Percentiles rank a stretch among this genome's conserved stretches.
Evolutionary conservation across 2,888 invertebrate genomes (phyloP).

Genomic region (Phalangium opilio): DNA sequence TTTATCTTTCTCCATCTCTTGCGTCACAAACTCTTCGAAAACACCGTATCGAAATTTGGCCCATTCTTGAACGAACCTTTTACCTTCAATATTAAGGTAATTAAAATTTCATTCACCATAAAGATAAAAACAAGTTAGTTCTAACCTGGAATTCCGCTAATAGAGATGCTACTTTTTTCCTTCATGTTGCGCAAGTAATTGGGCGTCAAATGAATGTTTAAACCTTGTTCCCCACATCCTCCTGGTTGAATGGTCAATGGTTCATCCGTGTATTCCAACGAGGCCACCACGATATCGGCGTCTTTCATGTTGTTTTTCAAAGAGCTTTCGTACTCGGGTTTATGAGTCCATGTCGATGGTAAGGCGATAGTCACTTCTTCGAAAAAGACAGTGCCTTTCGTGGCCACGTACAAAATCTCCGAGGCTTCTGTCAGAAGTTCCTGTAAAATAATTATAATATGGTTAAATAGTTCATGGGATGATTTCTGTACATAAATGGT

Average conservation of each 20-base stretch:
- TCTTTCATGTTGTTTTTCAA: conserved; percentile 20
- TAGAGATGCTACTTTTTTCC: conserved; percentile 11
- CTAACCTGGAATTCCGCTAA: conserved; percentile 7
- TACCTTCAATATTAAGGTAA: conserved; percentile 4
- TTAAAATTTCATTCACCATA: too few species aligned
- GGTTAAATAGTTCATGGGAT: too few species aligned
- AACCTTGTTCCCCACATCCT: conserved; percentile 43
- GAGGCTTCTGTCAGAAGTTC: conserved; percentile 41
- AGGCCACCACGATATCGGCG: conserved; percentile 38
- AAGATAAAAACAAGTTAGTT: neutral
- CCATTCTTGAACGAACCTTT: conserved; percentile 24
- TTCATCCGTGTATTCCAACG: conserved; percentile 37
- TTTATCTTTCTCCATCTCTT: too few species aligned
- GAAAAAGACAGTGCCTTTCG: conserved; percentile 42
- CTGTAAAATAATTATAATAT: conserved; percentile 37
- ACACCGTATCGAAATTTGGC: conserved; percentile 25
- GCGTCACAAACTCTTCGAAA: conserved; percentile 23
- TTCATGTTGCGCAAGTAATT: conserved; percentile 20
- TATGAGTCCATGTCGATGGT: conserved; percentile 43
- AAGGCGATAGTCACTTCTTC: conserved; percentile 43
- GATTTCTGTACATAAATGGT: too few species aligned
- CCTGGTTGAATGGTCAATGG: conserved; percentile 47
- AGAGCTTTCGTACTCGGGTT: conserved; percentile 17
- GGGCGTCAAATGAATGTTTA: conserved; percentile 39
- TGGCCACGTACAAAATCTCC: conserved; percentile 40